phyloP scores from a whole-genome alignment of 2,113 vertebrate genomes.

The Sprattus sprattus region DNA sequence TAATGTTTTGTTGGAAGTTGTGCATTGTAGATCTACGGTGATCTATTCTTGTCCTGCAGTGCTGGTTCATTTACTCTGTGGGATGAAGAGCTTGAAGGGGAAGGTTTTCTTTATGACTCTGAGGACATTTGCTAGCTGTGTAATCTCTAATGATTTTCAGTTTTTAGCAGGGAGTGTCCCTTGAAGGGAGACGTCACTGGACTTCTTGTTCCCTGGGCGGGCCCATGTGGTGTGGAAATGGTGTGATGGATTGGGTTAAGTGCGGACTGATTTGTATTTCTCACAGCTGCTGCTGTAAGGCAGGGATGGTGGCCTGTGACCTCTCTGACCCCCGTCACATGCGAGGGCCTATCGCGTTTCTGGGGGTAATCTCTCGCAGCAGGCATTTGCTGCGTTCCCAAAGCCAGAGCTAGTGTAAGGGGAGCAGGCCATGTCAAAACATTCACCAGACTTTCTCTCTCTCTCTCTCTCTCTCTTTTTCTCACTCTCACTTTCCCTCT shows the following conservation, averaged over 20 bases:
- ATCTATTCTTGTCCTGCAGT: background rate
- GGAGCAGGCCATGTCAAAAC: constrained; percentile 39
- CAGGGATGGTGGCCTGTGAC: constrained; percentile 44
- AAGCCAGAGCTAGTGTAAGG: constrained; percentile 33
- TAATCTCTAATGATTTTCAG: background rate
- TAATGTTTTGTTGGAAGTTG: background rate
- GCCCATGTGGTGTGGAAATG: background rate
- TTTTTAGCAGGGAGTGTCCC: too few relatives aligned
- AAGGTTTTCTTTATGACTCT: background rate
- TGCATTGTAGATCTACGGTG: background rate
- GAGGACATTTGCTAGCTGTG: background rate
- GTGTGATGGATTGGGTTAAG: constrained; percentile 32
- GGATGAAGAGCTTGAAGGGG: background rate
- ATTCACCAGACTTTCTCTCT: background rate
- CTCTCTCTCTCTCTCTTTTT: background rate
- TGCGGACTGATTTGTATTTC: constrained; percentile 20
- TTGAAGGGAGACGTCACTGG: background rate
- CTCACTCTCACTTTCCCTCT: background rate
- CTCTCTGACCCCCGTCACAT: constrained; percentile 58
- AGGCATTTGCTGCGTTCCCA: constrained; percentile 37
- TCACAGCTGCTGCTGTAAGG: constrained; percentile 20
- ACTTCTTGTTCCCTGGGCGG: background rate
- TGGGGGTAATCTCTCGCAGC: constrained; percentile 55
- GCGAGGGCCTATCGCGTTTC: constrained; percentile 62
- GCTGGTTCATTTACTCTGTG: background rate